Conservation (phyloP, 1,140 invertebrate species). For the Dolichoris vasculosae region DNA sequence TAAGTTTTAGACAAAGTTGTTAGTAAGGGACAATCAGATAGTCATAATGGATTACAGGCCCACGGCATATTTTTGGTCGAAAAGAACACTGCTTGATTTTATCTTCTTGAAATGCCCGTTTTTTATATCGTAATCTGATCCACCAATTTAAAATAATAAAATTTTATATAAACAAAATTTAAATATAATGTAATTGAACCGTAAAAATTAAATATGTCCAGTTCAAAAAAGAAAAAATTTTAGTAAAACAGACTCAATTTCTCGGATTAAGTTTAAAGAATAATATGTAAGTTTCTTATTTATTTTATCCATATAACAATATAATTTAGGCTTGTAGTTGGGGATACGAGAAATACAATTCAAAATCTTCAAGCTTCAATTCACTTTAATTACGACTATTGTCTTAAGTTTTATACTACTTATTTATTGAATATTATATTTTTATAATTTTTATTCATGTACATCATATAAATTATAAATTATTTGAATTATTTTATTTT, state of each 20-base stretch:
- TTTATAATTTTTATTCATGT: no score
- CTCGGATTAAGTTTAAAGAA: no score
- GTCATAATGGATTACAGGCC: not conserved
- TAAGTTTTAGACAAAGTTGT: not conserved
- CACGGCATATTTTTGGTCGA: not conserved
- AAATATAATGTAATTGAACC: not conserved
- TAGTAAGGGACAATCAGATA: conserved; percentile 3
- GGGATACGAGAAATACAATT: no score
- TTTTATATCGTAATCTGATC: not conserved
- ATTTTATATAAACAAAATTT: not conserved
- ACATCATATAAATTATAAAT: no score
- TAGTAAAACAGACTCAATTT: not conserved
- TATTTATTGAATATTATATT: no score
- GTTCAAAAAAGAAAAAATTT: not conserved
- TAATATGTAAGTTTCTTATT: no score
- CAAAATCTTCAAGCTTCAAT: no score
- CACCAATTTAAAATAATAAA: not conserved
- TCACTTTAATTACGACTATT: no score
- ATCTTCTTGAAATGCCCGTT: not conserved
- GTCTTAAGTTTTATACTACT: no score
- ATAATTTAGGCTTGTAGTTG: not conserved
- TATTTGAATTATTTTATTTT: no score
- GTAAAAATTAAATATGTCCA: not conserved
- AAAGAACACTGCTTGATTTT: not conserved
- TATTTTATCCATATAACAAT: not conserved